Base-by-base conservation (phyloP, 2,113 vertebrate species). In the Phocoena phocoena region DNA sequence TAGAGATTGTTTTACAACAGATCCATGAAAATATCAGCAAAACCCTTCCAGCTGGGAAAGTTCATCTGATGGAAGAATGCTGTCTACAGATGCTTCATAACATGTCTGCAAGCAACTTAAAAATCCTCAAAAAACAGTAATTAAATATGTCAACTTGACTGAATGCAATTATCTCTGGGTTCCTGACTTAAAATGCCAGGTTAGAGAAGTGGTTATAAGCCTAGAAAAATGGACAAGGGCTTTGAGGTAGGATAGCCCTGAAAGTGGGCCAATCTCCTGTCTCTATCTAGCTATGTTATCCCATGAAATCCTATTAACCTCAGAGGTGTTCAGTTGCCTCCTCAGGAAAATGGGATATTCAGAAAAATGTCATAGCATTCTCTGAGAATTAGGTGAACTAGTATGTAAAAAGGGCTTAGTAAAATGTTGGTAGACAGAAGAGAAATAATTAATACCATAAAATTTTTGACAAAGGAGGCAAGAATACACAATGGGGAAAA, bases 21-120 rank as follows among this genome's bases (percentile, higher is more conserved):
- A 83, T 33, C 84, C 8, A 17, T n/a, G 53, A 85, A 79, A 76
- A 92, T 9, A 23, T 13, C 41, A 93, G 31, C 36, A 89, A 93
- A 63, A 76, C 58, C 82, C 58, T 53, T 83, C 33, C 47, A 20
- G 47, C 80, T 86, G 21, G 73, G n/a, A 47, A 81, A 62, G 90
- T 76, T 67, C 70, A 65, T 8, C 18, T 90, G 60, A 90, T 83
- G 25, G 0, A 17, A 93, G 47, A 97, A 87, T 74, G 84, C 31
- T 92, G 14, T 18, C 44, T 44, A 47, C 14, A 82, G 68, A 36
- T 38, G 60, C 13, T 90, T 92, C 60, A 21, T 68, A 95, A 58
- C 38, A 83, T 70, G 21, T 70, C 67, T 94, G 82, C 44, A 68
- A 86, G 41, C 89, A 79, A 95, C 84, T 95, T 97, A 85, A 92